Base-by-base conservation (phyloP, 2,888 invertebrate species). In the Lissonota sp. region DNA sequence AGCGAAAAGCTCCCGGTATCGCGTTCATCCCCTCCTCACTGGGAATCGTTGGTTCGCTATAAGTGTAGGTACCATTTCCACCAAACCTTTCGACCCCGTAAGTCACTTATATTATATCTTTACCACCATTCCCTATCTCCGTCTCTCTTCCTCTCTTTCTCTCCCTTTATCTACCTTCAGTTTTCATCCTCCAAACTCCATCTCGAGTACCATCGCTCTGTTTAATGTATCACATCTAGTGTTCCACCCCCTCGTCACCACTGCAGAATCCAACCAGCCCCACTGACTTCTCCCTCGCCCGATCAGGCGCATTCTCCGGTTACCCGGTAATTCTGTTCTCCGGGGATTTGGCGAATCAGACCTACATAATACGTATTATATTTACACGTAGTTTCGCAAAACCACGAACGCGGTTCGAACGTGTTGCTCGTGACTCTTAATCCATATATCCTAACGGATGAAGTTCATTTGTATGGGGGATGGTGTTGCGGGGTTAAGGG, bases 11-110 rank as follows among this genome's bases (percentile, higher is more conserved):
- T 78, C 87, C 51, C 85, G 85, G 84, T 81, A 83, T 84, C 64
- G 74, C 84, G 80, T 87, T 82, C 71, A 80, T 84, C 86, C 72
- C 76, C 79, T 82, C 83, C 77, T 78, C 80, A 76, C 80, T 66
- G 55, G 12, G 37, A 51, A 7, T 63, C 62, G 49, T 64, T 37
- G 62, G 70, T 81, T 26, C 26, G 79, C 88, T 87, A n/a, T n/a
- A 88, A 88, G 87, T 89, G 88, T 89, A 88, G 85, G 10, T 63
- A 49, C 16, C 82, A 86, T 87, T 87, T 87, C 87, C 84, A 87
- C 87, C 85, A 88, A n/a, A 88, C 87, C 88, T 88, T 86, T 86
- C 86, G 87, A 26, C 83, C 85, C 83, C 58, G 49, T 73, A 76
- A 75, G 14, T 73, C 66, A 16, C 49, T 76, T 66, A 72, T 75